Evolutionary conservation across 2,797 vertebrate genomes (phyloP).

Genomic region (Poeciliopsis presidionis): DNA sequence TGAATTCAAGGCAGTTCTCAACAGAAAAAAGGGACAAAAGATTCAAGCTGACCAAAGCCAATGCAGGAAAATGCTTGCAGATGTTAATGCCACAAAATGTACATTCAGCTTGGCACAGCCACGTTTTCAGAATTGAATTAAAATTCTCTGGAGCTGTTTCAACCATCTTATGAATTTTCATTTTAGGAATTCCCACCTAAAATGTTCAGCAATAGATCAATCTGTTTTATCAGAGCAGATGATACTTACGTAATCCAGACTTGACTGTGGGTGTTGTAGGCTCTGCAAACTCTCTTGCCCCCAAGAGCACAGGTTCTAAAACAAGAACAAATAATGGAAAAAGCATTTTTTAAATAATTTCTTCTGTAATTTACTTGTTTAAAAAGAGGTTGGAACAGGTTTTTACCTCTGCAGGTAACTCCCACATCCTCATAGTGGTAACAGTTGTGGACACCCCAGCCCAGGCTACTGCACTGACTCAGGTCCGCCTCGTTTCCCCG

Average conservation of each 20-base stretch:
- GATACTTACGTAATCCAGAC: slow-evolving; percentile 71
- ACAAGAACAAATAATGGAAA: slow-evolving; percentile 11
- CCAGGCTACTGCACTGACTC: slow-evolving; percentile 88
- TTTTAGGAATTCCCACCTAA: background rate
- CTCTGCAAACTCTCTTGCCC: slow-evolving; percentile 33
- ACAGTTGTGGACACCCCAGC: slow-evolving; percentile 97
- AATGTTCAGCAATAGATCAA: background rate
- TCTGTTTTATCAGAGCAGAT: slow-evolving; percentile 30
- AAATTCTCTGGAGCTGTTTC: background rate
- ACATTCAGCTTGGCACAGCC: background rate
- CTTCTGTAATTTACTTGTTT: background rate
- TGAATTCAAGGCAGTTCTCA: background rate
- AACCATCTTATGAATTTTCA: background rate
- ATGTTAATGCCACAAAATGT: background rate
- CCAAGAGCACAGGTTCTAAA: slow-evolving; percentile 56
- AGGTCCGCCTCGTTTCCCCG: slow-evolving; percentile 85
- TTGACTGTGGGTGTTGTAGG: slow-evolving; percentile 46
- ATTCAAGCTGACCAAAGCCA: background rate
- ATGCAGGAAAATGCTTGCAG: background rate
- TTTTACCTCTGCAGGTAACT: slow-evolving; percentile 87
- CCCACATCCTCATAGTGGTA: slow-evolving; percentile 97
- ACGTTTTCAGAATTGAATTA: background rate
- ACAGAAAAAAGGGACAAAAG: background rate
- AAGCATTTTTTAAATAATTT: slow-evolving; percentile 6
- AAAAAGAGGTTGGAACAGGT: background rate